A percentile compares a stretch with the other conserved stretches of the same genome.
These are phyloP conservation scores for Drosophila longiperda DNA, from an alignment of 2,888 invertebrate genomes.

Conservation along the genomic window DNA sequence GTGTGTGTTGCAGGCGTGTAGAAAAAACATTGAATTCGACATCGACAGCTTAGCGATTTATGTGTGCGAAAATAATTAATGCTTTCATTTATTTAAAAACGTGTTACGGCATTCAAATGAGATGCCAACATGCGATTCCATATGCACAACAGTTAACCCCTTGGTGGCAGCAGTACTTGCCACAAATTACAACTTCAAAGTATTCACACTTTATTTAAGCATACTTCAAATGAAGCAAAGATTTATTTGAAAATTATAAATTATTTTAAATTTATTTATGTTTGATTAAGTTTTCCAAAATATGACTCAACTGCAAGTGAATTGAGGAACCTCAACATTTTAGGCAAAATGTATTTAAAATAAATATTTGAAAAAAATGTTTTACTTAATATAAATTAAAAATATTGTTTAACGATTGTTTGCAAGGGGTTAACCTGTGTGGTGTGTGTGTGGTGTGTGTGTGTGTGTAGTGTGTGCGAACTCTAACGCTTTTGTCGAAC, in stretches of 20 bases:
- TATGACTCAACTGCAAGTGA: neutral
- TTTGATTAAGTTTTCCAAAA: neutral
- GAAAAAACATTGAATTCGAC: conserved; percentile 44
- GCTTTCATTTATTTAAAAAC: conserved; percentile 76
- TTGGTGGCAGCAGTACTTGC: conserved; percentile 1
- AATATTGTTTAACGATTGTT: neutral
- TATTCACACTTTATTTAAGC: neutral
- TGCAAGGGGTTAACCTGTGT: conserved; percentile 53
- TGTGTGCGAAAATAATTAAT: conserved; percentile 73
- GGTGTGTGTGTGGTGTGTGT: conserved; percentile 1
- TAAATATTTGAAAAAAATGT: neutral
- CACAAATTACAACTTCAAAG: neutral
- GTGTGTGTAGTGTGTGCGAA: conserved; percentile 9
- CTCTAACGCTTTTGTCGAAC: conserved; percentile 33
- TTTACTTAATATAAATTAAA: neutral
- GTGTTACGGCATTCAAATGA: conserved; percentile 76
- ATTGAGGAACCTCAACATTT: too few relatives aligned
- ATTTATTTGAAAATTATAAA: neutral
- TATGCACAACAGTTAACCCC: conserved; percentile 55
- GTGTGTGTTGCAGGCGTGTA: conserved; percentile 10
- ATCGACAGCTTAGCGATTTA: conserved; percentile 74
- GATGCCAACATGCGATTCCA: conserved; percentile 25
- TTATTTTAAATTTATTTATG: neutral
- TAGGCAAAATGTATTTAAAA: neutral
- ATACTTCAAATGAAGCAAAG: neutral